Base-by-base conservation (phyloP, 2,113 vertebrate species). In the Neotoma lepida region DNA sequence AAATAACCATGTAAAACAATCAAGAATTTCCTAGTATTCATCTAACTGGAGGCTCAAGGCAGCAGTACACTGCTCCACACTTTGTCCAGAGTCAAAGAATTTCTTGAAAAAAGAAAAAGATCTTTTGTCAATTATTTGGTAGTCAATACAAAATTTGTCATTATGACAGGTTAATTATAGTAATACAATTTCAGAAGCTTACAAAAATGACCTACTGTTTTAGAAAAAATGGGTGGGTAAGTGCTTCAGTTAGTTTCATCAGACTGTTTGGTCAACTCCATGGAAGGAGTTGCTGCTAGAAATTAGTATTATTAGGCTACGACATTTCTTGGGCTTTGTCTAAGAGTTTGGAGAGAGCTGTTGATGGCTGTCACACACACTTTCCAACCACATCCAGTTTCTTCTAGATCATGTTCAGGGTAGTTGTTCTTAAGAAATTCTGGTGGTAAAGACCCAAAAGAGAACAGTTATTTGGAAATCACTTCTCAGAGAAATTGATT, bases 371-470 rank as follows among this genome's bases (percentile, higher is more conserved):
- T 96, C 64, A 99, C 98, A 0, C 99, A 99, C 0, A 98, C 96
- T 96, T 98, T 98, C 98, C 98, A 99, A 88, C 98, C 98, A 24
- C 94, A 95, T 9, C 98, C 98, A 46, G 44, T 95, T 94, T 99
- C 98, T 0, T 93, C 96, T 2, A 99, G 97, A 91, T 98, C 97
- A 97, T 97, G 97, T 64, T 94, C 94, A 10, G 98, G 97, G 78
- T 97, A 99, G 93, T 86, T 97, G 14, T 98, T 98, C 78, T 98
- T 97, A 61, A 99, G 98, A 94, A 99, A 98, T 22, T 99, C 99
- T 99, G 89, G 97, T 94, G 96, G 96, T 49, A 96, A 96, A 94
- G 63, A 74, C 18, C 26, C 56, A 92, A 97, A 97, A 96, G 39
- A 95, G 20, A 85, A 77, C 17, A 97, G 20, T 97, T 93, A 97